Conservation (phyloP, 2,797 vertebrate genomes). For the Denticeps clupeoides region DNA sequence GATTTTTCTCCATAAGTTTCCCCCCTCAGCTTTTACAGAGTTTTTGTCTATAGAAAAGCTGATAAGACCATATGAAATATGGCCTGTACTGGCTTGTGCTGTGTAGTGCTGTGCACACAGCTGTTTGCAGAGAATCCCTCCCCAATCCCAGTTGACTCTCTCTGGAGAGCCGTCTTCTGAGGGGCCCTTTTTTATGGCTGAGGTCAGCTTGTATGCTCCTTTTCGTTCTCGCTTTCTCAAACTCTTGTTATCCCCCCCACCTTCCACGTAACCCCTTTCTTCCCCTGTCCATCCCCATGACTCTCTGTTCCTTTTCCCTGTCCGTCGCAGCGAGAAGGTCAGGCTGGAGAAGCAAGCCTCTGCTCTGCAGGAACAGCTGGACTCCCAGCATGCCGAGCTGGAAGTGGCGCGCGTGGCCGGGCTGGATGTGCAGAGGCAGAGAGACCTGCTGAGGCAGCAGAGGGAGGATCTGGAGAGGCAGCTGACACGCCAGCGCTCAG, state of each 20-base stretch:
- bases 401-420: slow-evolving; percentile 45
- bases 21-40: not conserved
- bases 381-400: slow-evolving; percentile 42
- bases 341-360: slow-evolving; percentile 47
- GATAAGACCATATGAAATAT: too few species aligned
- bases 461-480: slow-evolving; percentile 56
- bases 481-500: slow-evolving; percentile 42
- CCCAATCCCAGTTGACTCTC: not conserved
- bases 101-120: not conserved
- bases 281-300: not conserved
- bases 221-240: not conserved
- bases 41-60: too few species aligned
- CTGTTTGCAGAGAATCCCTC: not conserved
- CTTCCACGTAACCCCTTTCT: not conserved
- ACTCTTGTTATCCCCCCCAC: not conserved
- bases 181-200: not conserved
- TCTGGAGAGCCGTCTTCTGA: not conserved
- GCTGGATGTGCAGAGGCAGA: slow-evolving; percentile 54
- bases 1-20: too few species aligned
- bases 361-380: slow-evolving; percentile 46
- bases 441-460: slow-evolving; percentile 54
- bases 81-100: not conserved
- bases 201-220: not conserved
- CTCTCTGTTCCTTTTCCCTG: not conserved
- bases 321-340: slow-evolving; percentile 55